Base-by-base conservation (phyloP, 2,888 invertebrate genomes). In the Idaea biselata region DNA sequence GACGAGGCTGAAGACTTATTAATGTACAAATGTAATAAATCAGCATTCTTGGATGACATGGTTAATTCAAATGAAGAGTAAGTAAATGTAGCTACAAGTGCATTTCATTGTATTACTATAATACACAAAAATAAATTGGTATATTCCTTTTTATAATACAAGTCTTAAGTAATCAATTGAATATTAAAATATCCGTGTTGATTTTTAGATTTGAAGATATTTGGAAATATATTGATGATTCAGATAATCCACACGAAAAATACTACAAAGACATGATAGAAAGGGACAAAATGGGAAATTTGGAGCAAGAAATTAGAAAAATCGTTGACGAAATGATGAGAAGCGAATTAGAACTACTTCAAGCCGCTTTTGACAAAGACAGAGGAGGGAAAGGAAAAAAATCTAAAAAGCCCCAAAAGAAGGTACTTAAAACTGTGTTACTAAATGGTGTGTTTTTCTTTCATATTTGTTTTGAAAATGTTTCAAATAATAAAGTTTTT, bases 261-360 rank as follows among this genome's bases (percentile, higher is more conserved):
- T 95, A 96, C 73, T 97, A 98, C 79, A 93, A 94, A 61, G 96
- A 97, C 65, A 96, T 98, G 90, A 96, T 99, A 72, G 95, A 96
- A 77, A 93, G 95, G 65, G 97, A 97, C 68, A 98, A 98, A 86
- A 95, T 96, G 78, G 90, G 94, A 0, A 96, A 96, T 84, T 95
- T 99, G 65, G 97, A 98, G 83, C 93, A 95, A 65, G 97, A 98
- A 82, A 93, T 98, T 63, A 93, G 97, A 72, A 94, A 95, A 64
- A 93, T 95, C 16, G 97, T 98, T 0, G 97, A 98, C 79, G 95
- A 96, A 68, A 93, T 95, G 78, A 94, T 97, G 94, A 93, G 96
- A 71, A 94, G 94, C 68, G 96, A 95, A 80, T 77, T 96, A 31
- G 94, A 95, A 72, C 76, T 95, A n/a, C 78, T 96, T 1, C 95